Evolutionary conservation across 2,113 vertebrate species (phyloP).

Genomic region (Antidorcas marsupialis): DNA sequence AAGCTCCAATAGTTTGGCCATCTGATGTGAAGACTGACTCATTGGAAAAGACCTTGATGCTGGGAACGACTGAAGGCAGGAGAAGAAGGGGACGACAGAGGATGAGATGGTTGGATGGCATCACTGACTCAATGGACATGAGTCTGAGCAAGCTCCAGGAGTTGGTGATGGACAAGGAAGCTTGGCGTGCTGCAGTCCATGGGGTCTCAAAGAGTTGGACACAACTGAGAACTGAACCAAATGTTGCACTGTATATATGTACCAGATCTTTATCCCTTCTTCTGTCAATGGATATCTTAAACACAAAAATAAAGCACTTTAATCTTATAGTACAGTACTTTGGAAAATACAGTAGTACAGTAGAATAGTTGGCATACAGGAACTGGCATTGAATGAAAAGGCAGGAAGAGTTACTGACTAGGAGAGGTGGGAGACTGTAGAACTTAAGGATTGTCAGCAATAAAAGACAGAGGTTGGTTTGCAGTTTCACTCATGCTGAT

Average conservation of each 20-base stretch:
- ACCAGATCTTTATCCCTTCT: neutral
- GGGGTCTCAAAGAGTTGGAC: rapidly evolving
- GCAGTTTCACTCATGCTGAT: neutral
- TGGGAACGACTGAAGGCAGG: neutral
- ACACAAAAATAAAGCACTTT: neutral
- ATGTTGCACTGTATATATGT: neutral
- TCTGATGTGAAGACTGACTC: neutral
- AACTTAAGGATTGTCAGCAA: neutral
- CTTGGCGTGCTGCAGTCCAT: neutral
- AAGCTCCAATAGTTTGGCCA: neutral
- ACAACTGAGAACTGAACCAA: neutral
- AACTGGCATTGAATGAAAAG: neutral
- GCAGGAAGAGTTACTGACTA: neutral
- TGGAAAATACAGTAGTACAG: neutral
- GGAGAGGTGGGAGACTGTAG: neutral
- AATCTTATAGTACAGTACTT: neutral
- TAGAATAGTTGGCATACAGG: neutral
- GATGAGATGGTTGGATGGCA: neutral
- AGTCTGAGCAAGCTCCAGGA: neutral
- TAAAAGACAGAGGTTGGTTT: neutral
- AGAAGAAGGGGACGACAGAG: neutral
- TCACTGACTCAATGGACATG: neutral
- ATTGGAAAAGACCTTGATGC: neutral
- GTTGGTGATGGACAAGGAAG: neutral
- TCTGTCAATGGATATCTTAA: neutral